phyloP scores from a whole-genome alignment of 2,888 invertebrate genomes.

The Oscheius sp. region DNA sequence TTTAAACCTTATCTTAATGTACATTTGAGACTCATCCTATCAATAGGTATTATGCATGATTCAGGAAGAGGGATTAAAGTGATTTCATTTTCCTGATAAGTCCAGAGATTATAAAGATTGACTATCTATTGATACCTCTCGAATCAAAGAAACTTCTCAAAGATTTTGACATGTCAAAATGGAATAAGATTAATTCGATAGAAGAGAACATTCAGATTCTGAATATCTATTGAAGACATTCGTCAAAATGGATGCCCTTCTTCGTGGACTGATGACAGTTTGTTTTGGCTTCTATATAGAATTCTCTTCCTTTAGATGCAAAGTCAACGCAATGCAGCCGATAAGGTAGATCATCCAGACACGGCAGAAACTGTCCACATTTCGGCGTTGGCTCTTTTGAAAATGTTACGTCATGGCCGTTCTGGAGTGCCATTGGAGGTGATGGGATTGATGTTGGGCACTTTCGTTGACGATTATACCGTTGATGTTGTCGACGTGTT shows the following conservation, averaged over 20 bases:
- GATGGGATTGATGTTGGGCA: constrained; percentile 92
- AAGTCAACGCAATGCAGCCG: constrained; percentile 16
- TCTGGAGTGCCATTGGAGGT: constrained; percentile 51
- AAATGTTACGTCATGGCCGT: constrained; percentile 98
- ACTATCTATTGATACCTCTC: too few species aligned
- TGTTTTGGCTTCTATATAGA: neutral
- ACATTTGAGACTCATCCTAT: too few species aligned
- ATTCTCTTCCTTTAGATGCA: constrained; percentile 6
- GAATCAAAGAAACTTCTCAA: too few species aligned
- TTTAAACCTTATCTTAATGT: neutral
- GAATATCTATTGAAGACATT: too few species aligned
- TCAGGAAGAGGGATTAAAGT: neutral
- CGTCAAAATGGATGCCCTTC: constrained; percentile 2
- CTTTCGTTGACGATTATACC: constrained; percentile 99
- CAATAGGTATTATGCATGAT: too few species aligned
- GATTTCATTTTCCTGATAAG: neutral
- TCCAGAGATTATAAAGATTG: too few species aligned
- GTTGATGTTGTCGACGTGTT: constrained; percentile 98
- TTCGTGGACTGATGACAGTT: neutral
- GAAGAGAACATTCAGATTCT: too few species aligned
- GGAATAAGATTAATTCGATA: too few species aligned
- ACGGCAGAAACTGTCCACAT: constrained; percentile 93
- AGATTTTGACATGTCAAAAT: too few species aligned
- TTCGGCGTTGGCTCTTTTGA: constrained; percentile 90
- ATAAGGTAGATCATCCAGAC: constrained; percentile 84